Evolutionary conservation across 1,140 invertebrate genomes (phyloP), one percentile per base, ranked within the genome.

Genomic region (Ectropis grisescens): DNA sequence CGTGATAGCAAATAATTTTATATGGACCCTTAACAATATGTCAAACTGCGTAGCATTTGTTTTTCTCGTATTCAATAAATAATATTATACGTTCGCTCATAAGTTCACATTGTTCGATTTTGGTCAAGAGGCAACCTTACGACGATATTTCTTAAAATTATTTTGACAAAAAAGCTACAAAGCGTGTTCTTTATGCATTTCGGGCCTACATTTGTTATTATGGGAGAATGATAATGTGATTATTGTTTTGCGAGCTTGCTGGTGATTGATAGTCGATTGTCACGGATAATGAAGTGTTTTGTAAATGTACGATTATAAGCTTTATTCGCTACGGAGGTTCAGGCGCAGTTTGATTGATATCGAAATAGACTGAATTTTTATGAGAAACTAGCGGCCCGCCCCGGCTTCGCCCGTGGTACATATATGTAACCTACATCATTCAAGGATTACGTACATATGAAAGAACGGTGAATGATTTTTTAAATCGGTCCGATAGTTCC

Each of bases 1-100:
- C 75, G 75, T 80, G 75, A 76, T 76, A 72, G 71, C 71, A 70
- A 76, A 80, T 80, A 80, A 80, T 80, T 76, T 80, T 71, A 80
- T 80, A 80, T 74, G 66, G 55, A 54, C 67, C 71, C 58, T 80
- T 74, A 80, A 71, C 70, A 78, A 80, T 80, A 80, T 80, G 75
- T 80, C 75, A 74, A 71, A 48, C 32, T 75, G 59, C 75, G 40
- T 52, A 53, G 53, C 55, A 46, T 46, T 46, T 35, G 69, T 74
- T 68, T 80, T 75, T 69, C 58, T 64, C 44, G 40, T 61, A 58
- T 74, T 70, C 61, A 71, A 79, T 79, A 79, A 79, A 79, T 75
- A 75, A 79, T 80, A 75, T 75, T 75, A 74, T 69, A 71, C 61
- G 66, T 72, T 60, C 74, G 58, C 47, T 67, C 67, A 64, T 72